These are phyloP conservation scores for Proctacanthus coquilletti DNA, from an alignment of 1,140 invertebrate genomes.

Conservation along the genomic window DNA sequence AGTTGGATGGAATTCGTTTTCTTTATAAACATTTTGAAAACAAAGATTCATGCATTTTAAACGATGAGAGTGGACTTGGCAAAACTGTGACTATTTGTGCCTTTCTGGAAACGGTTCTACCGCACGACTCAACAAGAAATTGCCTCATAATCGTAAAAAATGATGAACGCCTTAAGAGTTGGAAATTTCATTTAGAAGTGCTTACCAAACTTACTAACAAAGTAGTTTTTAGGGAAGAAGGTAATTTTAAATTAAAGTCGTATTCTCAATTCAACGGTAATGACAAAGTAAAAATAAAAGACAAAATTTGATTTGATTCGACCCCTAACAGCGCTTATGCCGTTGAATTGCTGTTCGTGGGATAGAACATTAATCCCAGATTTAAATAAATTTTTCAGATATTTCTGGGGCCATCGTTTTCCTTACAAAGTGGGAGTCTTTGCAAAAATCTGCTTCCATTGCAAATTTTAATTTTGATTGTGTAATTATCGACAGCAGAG, in stretches of 20 bases:
- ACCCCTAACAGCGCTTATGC: too few species aligned
- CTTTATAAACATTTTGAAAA: conserved; percentile 17
- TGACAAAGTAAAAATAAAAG: too few species aligned
- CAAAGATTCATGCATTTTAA: conserved; percentile 19
- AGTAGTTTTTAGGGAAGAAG: conserved; percentile 14
- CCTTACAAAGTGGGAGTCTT: conserved; percentile 19
- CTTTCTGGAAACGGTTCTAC: conserved; percentile 11
- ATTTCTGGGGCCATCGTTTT: conserved; percentile 15
- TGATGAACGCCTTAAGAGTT: conserved; percentile 19
- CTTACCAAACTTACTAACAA: conserved; percentile 16
- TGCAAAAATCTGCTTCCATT: conserved; percentile 19
- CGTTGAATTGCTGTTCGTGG: too few species aligned
- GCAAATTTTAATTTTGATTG: conserved; percentile 23
- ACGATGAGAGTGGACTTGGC: conserved; percentile 24
- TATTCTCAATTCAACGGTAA: too few species aligned
- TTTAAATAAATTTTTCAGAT: conserved; percentile 5
- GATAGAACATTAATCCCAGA: too few species aligned
- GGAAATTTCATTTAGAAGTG: conserved; percentile 21
- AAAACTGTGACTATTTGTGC: conserved; percentile 15
- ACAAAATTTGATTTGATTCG: too few species aligned
- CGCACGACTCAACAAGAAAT: conserved; percentile 13
- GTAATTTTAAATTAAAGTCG: conserved; percentile 8
- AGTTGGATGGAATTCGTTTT: conserved; percentile 19
- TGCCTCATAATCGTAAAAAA: conserved; percentile 20
- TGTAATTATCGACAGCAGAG: conserved; percentile 22